Conservation (phyloP, 37 sponge, comb jelly and placozoan species). For the Cliona cf. orientalis region DNA sequence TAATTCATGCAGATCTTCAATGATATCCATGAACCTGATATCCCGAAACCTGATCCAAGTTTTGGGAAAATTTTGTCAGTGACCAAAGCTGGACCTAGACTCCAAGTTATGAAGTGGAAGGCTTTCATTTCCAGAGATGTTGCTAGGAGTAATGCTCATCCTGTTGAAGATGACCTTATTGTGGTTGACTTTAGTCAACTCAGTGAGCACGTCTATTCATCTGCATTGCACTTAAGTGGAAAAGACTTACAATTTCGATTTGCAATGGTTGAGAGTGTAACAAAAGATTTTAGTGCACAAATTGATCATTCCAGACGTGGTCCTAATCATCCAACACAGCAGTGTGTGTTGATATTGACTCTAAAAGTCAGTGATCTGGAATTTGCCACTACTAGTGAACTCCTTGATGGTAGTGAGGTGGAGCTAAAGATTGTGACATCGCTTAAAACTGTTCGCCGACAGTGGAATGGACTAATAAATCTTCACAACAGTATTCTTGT, state of each 20-base stretch:
- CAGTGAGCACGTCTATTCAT: not conserved
- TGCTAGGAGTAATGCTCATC: constrained; percentile 24
- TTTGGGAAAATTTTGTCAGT: no score
- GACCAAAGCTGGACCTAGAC: no score
- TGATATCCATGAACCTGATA: no score
- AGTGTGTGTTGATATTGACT: constrained; percentile 7
- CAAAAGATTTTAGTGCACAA: not conserved
- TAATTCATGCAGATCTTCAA: no score
- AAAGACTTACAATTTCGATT: not conserved
- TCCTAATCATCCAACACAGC: not conserved
- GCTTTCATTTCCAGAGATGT: not conserved
- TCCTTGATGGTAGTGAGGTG: not conserved
- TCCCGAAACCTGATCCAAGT: no score
- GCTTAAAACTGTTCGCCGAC: constrained; percentile 51
- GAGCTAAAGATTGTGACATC: constrained; percentile 41
- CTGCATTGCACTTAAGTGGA: not conserved
- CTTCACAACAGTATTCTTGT: constrained; percentile 39
- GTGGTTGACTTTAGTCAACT: not conserved
- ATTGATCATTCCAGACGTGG: not conserved
- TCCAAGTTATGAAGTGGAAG: constrained; percentile 24
- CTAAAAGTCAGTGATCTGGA: constrained; percentile 18
- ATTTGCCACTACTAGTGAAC: constrained; percentile 7
- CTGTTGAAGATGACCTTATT: constrained; percentile 44
- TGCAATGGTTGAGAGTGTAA: not conserved
- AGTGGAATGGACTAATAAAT: constrained; percentile 72